Percentiles rank a stretch among this genome's conserved stretches.
These are phyloP conservation scores for Dromius quadrimaculatus DNA, from an alignment of 2,888 invertebrate species.

Conservation along the genomic window DNA sequence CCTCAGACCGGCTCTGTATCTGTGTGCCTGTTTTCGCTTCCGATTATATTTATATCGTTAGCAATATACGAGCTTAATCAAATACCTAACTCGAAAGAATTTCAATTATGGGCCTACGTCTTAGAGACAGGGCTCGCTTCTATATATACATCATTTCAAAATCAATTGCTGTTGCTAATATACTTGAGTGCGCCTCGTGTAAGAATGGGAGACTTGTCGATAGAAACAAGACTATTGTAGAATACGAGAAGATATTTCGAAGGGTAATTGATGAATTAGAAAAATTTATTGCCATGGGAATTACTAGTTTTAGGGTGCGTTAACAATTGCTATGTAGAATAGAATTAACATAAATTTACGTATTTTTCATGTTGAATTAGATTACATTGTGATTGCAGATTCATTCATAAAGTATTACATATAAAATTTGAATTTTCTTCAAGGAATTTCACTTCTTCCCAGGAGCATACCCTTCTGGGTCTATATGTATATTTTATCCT, in stretches of 20 bases:
- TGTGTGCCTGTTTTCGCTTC: constrained; percentile 54
- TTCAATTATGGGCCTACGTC: constrained; percentile 61
- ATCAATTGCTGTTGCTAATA: constrained; percentile 49
- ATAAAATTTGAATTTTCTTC: no score
- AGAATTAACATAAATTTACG: not conserved
- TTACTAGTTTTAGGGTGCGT: not conserved
- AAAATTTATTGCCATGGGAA: constrained; percentile 18
- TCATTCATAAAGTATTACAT: no score
- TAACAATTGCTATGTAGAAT: not conserved
- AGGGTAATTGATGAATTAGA: constrained; percentile 24
- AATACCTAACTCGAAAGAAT: constrained; percentile 63
- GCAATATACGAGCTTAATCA: constrained; percentile 59
- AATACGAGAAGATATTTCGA: not conserved
- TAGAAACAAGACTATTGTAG: no score
- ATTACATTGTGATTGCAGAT: no score
- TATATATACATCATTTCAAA: constrained; percentile 51
- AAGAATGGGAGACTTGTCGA: constrained; percentile 6
- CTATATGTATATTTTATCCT: constrained; percentile 57
- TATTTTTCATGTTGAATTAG: no score
- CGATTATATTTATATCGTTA: constrained; percentile 61
- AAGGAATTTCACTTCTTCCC: no score
- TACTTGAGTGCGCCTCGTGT: constrained; percentile 24
- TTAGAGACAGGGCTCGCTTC: constrained; percentile 13
- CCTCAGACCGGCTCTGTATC: constrained; percentile 31
- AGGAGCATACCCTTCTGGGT: no score